These are phyloP conservation scores for Elymnias hypermnestra DNA, from an alignment of 1,140 invertebrate species.

Conservation along the genomic window DNA sequence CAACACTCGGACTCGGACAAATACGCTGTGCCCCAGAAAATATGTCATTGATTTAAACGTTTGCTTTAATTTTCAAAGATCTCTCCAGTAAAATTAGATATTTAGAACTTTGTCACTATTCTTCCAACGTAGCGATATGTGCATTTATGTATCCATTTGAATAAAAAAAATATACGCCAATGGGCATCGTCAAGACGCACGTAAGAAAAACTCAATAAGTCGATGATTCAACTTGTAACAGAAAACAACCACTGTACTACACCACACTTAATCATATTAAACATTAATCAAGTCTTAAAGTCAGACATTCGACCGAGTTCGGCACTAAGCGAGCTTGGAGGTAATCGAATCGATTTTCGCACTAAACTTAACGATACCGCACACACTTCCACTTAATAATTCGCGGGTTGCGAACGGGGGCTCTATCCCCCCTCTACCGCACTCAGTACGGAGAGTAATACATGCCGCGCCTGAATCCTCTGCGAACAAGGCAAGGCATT, in stretches of 20 bases:
- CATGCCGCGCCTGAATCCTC: constrained; percentile 53
- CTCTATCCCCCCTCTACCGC: constrained; percentile 44
- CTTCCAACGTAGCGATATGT: too few relatives aligned
- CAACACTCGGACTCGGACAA: too few relatives aligned
- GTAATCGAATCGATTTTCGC: constrained; percentile 16
- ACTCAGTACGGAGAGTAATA: constrained; percentile 68
- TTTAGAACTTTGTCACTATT: too few relatives aligned
- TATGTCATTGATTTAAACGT: neutral
- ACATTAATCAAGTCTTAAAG: neutral
- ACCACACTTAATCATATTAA: neutral
- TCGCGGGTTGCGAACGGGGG: constrained; percentile 29
- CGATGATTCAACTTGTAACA: neutral
- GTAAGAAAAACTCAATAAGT: too few relatives aligned
- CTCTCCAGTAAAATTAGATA: too few relatives aligned
- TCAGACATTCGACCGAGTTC: neutral
- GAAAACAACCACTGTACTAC: neutral
- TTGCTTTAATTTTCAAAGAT: too few relatives aligned
- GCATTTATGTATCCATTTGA: too few relatives aligned
- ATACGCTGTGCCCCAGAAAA: neutral
- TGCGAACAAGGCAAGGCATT: constrained; percentile 56
- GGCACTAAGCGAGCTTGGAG: constrained; percentile 5
- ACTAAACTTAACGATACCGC: constrained; percentile 31
- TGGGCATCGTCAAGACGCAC: too few relatives aligned
- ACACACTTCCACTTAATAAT: constrained; percentile 32
- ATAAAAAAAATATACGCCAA: too few relatives aligned